A percentile compares a stretch with the other conserved stretches of the same genome.
Conservation (phyloP, 2,888 invertebrate genomes). For the Rotaria socialis region DNA sequence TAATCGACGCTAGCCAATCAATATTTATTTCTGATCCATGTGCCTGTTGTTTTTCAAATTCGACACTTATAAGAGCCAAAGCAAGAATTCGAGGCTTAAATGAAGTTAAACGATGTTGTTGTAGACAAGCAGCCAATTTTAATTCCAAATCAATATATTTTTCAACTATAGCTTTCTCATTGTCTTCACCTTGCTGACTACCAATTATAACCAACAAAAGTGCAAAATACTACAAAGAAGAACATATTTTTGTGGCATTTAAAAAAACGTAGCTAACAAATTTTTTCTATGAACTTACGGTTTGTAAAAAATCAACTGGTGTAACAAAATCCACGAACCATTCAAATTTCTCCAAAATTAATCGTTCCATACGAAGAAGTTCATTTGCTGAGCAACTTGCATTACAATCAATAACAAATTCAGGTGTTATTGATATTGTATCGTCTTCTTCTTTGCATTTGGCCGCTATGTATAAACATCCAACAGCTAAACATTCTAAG, state of each 20-base stretch:
- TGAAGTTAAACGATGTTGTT: not conserved
- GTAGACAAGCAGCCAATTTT: not conserved
- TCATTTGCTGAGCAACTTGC: slow-evolving; percentile 80
- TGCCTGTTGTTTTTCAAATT: slow-evolving; percentile 1
- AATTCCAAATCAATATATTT: slow-evolving; percentile 19
- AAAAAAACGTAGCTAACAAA: not conserved
- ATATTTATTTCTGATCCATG: slow-evolving; percentile 1
- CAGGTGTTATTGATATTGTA: slow-evolving; percentile 51
- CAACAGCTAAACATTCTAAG: slow-evolving; percentile 79
- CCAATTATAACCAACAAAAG: not conserved
- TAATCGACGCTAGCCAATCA: not conserved
- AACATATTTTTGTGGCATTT: not conserved
- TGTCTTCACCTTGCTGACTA: not conserved
- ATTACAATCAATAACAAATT: slow-evolving; percentile 60
- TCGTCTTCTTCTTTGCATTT: slow-evolving; percentile 61
- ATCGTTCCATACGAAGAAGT: slow-evolving; percentile 77
- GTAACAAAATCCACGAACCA: slow-evolving; percentile 55
- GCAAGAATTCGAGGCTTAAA: slow-evolving; percentile 22
- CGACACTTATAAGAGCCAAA: slow-evolving; percentile 1
- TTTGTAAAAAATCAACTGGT: slow-evolving; percentile 56
- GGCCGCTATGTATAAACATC: slow-evolving; percentile 78
- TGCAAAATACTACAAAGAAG: not conserved
- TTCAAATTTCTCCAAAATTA: slow-evolving; percentile 69
- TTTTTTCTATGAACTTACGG: slow-evolving; percentile 46
- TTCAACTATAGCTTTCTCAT: not conserved